Evolutionary conservation across 2,113 vertebrate species (phyloP), one percentile per base, ranked within the genome.

Genomic region (Leucosticte australis): DNA sequence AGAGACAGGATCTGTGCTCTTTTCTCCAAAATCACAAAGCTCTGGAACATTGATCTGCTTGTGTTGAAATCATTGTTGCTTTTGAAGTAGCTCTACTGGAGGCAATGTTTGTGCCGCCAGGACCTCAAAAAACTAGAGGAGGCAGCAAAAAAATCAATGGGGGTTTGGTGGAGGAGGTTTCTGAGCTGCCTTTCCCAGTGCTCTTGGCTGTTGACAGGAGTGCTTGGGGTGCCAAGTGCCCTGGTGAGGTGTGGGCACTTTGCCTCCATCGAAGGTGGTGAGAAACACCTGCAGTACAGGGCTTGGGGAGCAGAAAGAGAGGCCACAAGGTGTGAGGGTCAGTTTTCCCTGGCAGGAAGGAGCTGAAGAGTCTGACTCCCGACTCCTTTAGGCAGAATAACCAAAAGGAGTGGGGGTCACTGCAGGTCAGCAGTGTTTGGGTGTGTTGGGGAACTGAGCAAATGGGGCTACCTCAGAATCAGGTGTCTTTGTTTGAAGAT

Each of bases 81-180:
- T 79, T 91, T 94, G 87, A 96, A 95, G 65, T 23, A 37, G 37
- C 68, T 73, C 84, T 82, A 65, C 56, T 87, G 74, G 42, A 89
- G 81, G 65, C 74, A 85, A 80, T 0, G 2, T 39, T 53, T 83
- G 81, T 84, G 84, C 50, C 70, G 74, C 42, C 18, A 42, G 53
- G 46, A 37, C 26, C 19, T 57, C 87, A 70, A 74, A 92, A 95
- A 95, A 31, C 41, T 57, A 85, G 62, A 89, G 56, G 27, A 91
- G 42, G 50, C 41, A 65, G 69, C 19, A 83, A 81, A 87, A 76
- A 81, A 83, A 81, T 90, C 71, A 42, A 1, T 44, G 64, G 41
- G 9, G 10, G 28, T 23, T 81, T 83, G 92, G 77, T 75, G 39
- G 64, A 47, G 47, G 44, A 77, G 47, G 52, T 49, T 92, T 93